Percentiles rank a stretch among this genome's conserved stretches.
phyloP scores from a whole-genome alignment of 2,888 invertebrate genomes.

The Operophtera brumata region DNA sequence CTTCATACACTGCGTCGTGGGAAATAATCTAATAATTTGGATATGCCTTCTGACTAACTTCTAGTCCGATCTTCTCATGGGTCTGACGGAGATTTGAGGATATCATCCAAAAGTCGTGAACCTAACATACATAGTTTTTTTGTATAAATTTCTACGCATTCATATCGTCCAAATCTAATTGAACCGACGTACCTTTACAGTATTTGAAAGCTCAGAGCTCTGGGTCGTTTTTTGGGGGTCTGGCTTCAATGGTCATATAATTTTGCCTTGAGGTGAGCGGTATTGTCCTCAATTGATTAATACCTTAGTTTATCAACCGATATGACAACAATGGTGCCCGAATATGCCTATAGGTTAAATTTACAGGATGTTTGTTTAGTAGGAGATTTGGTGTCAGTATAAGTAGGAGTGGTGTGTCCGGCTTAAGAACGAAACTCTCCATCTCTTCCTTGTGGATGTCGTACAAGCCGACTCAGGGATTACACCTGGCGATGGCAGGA shows the following conservation, averaged over 20 bases:
- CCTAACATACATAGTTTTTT: too few relatives aligned
- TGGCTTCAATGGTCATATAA: conserved; percentile 42
- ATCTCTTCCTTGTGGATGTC: too few relatives aligned
- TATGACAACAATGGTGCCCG: conserved; percentile 76
- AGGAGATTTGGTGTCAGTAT: conserved; percentile 27
- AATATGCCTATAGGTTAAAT: conserved; percentile 69
- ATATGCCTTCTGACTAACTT: background rate
- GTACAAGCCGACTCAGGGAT: too few relatives aligned
- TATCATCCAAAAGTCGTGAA: too few relatives aligned
- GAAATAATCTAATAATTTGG: too few relatives aligned
- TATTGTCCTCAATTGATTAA: conserved; percentile 74
- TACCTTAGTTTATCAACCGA: conserved; percentile 76
- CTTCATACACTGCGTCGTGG: too few relatives aligned
- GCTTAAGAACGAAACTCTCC: too few relatives aligned
- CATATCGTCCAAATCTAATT: background rate
- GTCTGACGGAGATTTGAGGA: too few relatives aligned
- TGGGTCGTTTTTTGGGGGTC: conserved; percentile 37
- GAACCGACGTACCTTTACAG: background rate
- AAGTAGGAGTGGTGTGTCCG: background rate
- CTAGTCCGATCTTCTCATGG: too few relatives aligned
- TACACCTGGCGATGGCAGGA: too few relatives aligned
- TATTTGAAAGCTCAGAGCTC: background rate
- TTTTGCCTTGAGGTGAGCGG: conserved; percentile 65
- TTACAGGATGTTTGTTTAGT: conserved; percentile 56
- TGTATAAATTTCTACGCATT: too few relatives aligned